These are phyloP conservation scores for Umimayanthus kanabou DNA, from an alignment of 92 coral and sea anemone species.

Conservation along the genomic window DNA sequence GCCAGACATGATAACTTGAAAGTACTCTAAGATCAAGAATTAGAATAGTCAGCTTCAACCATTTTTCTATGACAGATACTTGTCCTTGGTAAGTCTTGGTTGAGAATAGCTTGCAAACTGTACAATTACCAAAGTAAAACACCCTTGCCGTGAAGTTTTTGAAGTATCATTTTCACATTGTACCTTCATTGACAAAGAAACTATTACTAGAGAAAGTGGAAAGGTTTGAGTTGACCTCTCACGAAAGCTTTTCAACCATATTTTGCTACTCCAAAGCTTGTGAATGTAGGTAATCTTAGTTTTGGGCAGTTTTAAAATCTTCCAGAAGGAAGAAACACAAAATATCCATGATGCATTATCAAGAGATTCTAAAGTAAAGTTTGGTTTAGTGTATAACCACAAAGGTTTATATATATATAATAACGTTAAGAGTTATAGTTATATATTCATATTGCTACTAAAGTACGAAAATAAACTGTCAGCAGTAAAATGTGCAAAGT, in stretches of 20 bases:
- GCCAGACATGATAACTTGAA: no score
- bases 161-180: background rate
- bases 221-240: background rate
- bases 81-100: no score
- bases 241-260: conserved; percentile 3
- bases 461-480: conserved; percentile 35
- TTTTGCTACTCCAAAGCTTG: background rate
- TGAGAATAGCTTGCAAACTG: no score
- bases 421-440: conserved; percentile 1
- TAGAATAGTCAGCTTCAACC: no score
- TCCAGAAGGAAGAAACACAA: conserved; percentile 16
- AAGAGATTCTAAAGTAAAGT: conserved; percentile 12
- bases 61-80: no score
- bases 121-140: background rate
- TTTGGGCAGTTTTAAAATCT: background rate
- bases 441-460: conserved; percentile 22
- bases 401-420: conserved; percentile 7
- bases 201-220: background rate
- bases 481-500: conserved; percentile 1
- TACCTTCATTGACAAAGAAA: background rate
- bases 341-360: background rate
- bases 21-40: no score
- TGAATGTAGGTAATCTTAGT: background rate
- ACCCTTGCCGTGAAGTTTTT: no score
- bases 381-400: conserved; percentile 14